Conservation (phyloP, 2,888 invertebrate species). For the Eilema depressum region DNA sequence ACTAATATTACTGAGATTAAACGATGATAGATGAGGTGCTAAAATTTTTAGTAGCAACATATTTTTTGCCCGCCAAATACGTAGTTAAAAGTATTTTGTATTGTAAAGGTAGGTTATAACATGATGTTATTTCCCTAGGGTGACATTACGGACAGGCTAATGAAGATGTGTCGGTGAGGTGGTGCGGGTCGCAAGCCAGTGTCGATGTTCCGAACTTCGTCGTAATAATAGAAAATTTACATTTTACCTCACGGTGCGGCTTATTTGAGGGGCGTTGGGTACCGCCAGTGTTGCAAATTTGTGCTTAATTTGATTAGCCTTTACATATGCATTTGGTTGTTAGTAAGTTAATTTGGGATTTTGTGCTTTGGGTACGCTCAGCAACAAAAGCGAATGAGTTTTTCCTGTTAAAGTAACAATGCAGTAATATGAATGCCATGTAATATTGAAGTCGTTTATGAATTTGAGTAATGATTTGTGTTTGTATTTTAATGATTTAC, state of each 20-base stretch:
- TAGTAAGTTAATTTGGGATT: constrained; percentile 7
- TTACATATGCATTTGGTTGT: constrained; percentile 16
- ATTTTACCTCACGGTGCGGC: constrained; percentile 43
- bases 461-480: neutral
- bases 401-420: neutral
- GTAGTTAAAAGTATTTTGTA: constrained; percentile 40
- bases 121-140: constrained; percentile 70
- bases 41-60: constrained; percentile 1
- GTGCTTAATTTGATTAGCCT: constrained; percentile 17
- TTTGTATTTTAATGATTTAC: neutral
- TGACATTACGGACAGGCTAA: constrained; percentile 70
- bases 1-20: neutral
- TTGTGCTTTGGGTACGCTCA: neutral
- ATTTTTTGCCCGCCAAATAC: constrained; percentile 1
- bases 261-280: constrained; percentile 33
- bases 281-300: constrained; percentile 24
- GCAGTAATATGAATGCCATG: neutral
- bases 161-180: constrained; percentile 76
- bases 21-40: neutral
- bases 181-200: constrained; percentile 59
- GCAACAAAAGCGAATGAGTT: neutral
- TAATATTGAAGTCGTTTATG: neutral
- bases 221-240: constrained; percentile 54
- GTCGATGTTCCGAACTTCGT: constrained; percentile 55
- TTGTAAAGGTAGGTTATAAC: constrained; percentile 48